These are phyloP conservation scores for Drosophila arizonae DNA, from an alignment of 1,140 invertebrate species.

Conservation along the genomic window DNA sequence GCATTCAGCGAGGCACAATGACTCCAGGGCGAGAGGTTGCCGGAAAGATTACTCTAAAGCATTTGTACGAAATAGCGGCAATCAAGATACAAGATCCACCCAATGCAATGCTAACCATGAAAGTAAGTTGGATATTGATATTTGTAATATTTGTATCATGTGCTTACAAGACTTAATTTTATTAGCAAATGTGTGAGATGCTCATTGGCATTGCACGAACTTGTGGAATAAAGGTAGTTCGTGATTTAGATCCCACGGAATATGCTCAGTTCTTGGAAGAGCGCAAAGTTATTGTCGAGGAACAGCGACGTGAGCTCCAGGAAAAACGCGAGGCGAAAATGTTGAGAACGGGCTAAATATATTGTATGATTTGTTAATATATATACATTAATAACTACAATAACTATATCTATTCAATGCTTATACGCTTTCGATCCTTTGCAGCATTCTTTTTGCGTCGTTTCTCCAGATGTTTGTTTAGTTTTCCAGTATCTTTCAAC, in stretches of 20 bases:
- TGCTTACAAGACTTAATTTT: neutral
- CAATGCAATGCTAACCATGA: slow-evolving; percentile 85
- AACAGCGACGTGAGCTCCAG: slow-evolving; percentile 91
- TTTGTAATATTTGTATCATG: neutral
- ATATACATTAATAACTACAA: slow-evolving; percentile 70
- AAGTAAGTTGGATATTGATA: slow-evolving; percentile 46
- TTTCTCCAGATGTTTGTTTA: slow-evolving; percentile 90
- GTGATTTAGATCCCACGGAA: slow-evolving; percentile 90
- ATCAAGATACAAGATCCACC: slow-evolving; percentile 95
- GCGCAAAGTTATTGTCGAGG: slow-evolving; percentile 87
- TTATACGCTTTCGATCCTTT: slow-evolving; percentile 84
- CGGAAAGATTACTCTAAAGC: slow-evolving; percentile 97
- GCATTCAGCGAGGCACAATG: slow-evolving; percentile 92
- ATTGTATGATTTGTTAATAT: slow-evolving; percentile 39
- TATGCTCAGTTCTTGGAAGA: slow-evolving; percentile 93
- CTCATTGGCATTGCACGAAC: slow-evolving; percentile 90
- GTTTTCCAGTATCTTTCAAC: slow-evolving; percentile 87
- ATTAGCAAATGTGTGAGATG: slow-evolving; percentile 91
- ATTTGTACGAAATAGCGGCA: slow-evolving; percentile 99
- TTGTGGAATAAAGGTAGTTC: slow-evolving; percentile 94
- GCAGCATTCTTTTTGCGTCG: slow-evolving; percentile 87
- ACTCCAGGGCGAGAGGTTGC: slow-evolving; percentile 90
- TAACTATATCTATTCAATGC: slow-evolving; percentile 78
- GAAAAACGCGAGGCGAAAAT: slow-evolving; percentile 96
- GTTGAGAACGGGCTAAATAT: slow-evolving; percentile 88